These are phyloP conservation scores for Periophthalmus magnuspinnatus DNA, from an alignment of 2,797 vertebrate species.

Conservation along the genomic window DNA sequence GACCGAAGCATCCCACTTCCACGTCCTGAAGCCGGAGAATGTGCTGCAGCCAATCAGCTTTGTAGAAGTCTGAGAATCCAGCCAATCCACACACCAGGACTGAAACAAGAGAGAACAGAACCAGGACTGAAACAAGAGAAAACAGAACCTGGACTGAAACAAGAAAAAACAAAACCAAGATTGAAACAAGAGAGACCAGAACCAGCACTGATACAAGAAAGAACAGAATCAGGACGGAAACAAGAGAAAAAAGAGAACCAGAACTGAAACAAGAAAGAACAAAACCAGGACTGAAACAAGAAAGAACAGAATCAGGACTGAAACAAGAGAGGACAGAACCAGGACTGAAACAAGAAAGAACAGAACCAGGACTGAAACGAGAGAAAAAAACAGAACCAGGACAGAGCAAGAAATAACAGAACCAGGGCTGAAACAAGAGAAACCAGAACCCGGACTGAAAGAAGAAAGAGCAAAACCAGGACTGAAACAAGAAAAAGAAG, in stretches of 20 bases:
- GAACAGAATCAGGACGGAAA: too few species aligned
- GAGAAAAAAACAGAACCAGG: neutral
- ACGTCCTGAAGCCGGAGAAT: slow-evolving; percentile 82
- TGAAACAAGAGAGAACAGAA: slow-evolving; percentile 39
- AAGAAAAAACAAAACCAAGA: neutral
- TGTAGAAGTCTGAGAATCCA: slow-evolving; percentile 87
- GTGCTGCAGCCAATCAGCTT: slow-evolving; percentile 81
- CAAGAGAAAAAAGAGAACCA: too few species aligned
- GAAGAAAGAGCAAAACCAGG: too few species aligned
- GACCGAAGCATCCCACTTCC: slow-evolving; percentile 81
- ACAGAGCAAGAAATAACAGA: neutral
- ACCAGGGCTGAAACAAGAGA: neutral
- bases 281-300: too few species aligned
- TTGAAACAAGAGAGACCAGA: neutral
- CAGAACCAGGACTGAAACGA: neutral
- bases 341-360: slow-evolving; percentile 66
- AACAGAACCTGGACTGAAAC: neutral
- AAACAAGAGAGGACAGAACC: slow-evolving; percentile 40
- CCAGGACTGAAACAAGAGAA: neutral
- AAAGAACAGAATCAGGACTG: too few species aligned
- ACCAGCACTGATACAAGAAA: neutral
- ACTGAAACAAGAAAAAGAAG: neutral
- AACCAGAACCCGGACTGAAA: too few species aligned
- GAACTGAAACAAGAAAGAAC: neutral
- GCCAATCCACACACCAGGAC: slow-evolving; percentile 85